A percentile compares a stretch with the other conserved stretches of the same genome.
phyloP scores from a whole-genome alignment of 2,113 vertebrate genomes.

The Daboia siamensis region DNA sequence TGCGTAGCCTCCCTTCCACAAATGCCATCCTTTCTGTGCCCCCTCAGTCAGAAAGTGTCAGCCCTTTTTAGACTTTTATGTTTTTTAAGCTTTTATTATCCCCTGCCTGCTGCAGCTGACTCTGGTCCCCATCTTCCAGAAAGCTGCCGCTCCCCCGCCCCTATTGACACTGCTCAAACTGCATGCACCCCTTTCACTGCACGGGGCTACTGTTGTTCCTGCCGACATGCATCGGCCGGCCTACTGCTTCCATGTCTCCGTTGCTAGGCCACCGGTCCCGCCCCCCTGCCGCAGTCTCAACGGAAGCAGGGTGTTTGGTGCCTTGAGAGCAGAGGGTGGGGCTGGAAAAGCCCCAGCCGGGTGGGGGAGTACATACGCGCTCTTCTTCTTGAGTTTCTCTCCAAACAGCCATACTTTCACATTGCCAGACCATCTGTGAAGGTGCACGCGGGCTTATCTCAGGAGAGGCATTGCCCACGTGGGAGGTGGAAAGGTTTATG shows the following conservation, averaged over 20 bases:
- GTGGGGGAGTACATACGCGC: accelerated
- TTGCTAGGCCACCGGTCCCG: not conserved
- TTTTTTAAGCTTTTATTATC: too few species aligned
- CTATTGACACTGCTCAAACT: not conserved
- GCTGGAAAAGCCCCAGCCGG: not conserved
- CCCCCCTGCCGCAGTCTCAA: not conserved
- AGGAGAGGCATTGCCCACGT: not conserved
- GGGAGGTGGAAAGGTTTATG: too few species aligned
- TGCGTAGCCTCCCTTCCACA: too few species aligned
- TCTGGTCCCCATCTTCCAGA: not conserved
- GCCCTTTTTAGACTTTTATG: too few species aligned
- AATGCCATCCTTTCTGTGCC: too few species aligned
- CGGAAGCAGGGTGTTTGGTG: not conserved
- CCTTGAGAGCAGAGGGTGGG: not conserved
- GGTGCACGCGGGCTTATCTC: not conserved
- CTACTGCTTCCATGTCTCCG: not conserved
- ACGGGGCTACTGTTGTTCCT: not conserved
- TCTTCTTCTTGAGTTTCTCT: not conserved
- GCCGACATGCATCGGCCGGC: not conserved
- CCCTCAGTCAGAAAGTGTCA: too few species aligned
- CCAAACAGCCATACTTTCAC: not conserved
- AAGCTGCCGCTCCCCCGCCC: accelerated
- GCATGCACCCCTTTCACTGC: not conserved
- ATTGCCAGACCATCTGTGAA: not conserved
- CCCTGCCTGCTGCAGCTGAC: not conserved